phyloP scores from a whole-genome alignment of 2,113 vertebrate genomes.

The Scophthalmus maximus region DNA sequence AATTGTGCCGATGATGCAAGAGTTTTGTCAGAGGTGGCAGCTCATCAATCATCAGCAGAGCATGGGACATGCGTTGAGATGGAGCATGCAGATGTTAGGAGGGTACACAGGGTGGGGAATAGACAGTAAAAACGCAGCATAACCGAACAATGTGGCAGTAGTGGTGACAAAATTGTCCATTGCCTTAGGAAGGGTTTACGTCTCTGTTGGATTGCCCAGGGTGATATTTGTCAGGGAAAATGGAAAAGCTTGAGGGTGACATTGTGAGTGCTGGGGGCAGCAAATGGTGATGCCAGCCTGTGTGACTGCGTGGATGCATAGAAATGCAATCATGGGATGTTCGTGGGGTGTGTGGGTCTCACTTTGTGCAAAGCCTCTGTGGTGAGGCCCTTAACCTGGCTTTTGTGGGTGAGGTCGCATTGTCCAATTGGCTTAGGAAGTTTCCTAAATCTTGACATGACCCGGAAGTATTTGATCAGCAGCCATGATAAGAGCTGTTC shows the following conservation, averaged over 20 bases:
- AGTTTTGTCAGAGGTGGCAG: neutral
- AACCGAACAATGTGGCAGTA: neutral
- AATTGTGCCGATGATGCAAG: neutral
- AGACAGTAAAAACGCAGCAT: neutral
- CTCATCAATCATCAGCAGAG: neutral
- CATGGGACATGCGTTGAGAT: neutral
- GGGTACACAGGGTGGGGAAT: neutral
- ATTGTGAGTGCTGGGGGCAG: slow-evolving; percentile 37
- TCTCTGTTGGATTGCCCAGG: slow-evolving; percentile 46
- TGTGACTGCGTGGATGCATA: slow-evolving; percentile 12
- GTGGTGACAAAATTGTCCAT: neutral
- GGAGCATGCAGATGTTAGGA: neutral
- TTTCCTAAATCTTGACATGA: no score
- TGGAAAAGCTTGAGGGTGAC: slow-evolving; percentile 57
- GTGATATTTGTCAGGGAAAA: slow-evolving; percentile 59
- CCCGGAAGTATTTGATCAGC: no score
- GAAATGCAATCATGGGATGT: slow-evolving; percentile 33
- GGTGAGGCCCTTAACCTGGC: slow-evolving; percentile 5
- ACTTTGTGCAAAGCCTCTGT: slow-evolving; percentile 16
- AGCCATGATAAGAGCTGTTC: no score
- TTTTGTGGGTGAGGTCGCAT: no score
- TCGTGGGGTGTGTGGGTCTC: slow-evolving; percentile 3
- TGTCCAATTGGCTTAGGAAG: no score
- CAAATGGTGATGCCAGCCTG: slow-evolving; percentile 19
- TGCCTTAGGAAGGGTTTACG: slow-evolving; percentile 20